Evolutionary conservation across 1,140 invertebrate species (phyloP).

Genomic region (Cepaea nemoralis): DNA sequence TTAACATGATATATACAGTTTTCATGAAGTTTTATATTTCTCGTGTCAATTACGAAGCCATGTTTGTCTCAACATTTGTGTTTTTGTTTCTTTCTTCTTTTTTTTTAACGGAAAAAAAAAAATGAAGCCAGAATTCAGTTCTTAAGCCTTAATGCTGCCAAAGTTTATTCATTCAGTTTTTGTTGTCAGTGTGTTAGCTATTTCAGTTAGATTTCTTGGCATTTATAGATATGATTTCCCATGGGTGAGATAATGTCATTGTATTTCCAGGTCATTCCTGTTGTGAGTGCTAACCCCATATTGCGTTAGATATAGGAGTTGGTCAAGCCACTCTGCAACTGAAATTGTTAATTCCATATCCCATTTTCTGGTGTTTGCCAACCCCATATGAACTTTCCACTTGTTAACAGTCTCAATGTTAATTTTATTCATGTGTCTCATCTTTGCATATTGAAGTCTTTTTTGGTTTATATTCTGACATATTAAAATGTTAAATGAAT

Average conservation of each 20-base stretch:
- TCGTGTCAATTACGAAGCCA: neutral
- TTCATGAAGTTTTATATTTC: neutral
- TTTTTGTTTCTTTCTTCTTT: slow-evolving; percentile 2
- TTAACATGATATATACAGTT: slow-evolving; percentile 1
- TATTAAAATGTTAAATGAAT: too few relatives aligned
- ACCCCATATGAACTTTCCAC: neutral
- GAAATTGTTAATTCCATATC: too few relatives aligned
- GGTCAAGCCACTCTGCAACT: too few relatives aligned
- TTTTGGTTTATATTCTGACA: too few relatives aligned
- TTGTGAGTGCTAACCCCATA: too few relatives aligned
- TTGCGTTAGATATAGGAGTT: too few relatives aligned
- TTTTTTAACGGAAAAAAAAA: too few relatives aligned
- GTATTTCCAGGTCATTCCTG: too few relatives aligned
- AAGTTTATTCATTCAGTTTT: neutral
- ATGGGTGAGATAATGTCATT: too few relatives aligned
- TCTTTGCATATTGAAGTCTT: slow-evolving; percentile 1
- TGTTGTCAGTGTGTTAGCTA: neutral
- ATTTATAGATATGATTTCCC: too few relatives aligned
- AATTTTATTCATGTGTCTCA: neutral
- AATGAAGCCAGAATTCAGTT: too few relatives aligned
- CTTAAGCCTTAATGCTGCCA: neutral
- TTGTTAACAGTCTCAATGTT: neutral
- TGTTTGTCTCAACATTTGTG: neutral
- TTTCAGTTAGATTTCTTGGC: too few relatives aligned
- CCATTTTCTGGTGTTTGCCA: neutral